phyloP scores from a whole-genome alignment of 1,140 invertebrate species.

The Wiebesia pumilae region DNA sequence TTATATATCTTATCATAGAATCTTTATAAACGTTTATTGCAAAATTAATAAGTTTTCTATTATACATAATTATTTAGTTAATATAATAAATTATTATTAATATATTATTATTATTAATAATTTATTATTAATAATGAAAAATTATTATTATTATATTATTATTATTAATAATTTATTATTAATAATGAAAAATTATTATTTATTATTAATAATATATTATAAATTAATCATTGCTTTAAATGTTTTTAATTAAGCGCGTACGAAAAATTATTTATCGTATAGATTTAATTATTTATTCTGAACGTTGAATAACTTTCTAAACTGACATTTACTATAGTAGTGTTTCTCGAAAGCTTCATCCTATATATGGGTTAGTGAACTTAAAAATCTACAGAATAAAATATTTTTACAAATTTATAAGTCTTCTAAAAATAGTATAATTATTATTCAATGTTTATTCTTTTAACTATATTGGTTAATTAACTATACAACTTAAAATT shows the following conservation, averaged over 20 bases:
- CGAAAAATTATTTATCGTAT: not conserved
- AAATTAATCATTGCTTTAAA: not conserved
- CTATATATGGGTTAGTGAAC: slow-evolving; percentile 6
- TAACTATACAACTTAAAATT: too few species aligned
- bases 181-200: too few species aligned
- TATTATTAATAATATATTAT: too few species aligned
- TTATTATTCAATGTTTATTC: not conserved
- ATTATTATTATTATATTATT: too few species aligned
- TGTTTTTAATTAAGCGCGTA: not conserved
- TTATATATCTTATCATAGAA: too few species aligned
- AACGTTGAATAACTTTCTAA: slow-evolving; percentile 35
- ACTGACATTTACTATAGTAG: not conserved
- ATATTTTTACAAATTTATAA: not conserved
- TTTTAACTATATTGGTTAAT: too few species aligned
- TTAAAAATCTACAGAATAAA: not conserved
- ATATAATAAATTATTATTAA: too few species aligned
- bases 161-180: too few species aligned
- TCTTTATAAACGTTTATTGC: not conserved
- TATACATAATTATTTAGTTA: too few species aligned
- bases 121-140: too few species aligned
- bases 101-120: too few species aligned
- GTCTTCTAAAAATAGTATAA: not conserved
- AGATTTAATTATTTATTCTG: slow-evolving; percentile 10
- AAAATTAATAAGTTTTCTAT: not conserved
- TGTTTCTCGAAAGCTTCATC: not conserved